phyloP scores from a whole-genome alignment of 2,797 vertebrate species.

The Ceyx erithaca region DNA sequence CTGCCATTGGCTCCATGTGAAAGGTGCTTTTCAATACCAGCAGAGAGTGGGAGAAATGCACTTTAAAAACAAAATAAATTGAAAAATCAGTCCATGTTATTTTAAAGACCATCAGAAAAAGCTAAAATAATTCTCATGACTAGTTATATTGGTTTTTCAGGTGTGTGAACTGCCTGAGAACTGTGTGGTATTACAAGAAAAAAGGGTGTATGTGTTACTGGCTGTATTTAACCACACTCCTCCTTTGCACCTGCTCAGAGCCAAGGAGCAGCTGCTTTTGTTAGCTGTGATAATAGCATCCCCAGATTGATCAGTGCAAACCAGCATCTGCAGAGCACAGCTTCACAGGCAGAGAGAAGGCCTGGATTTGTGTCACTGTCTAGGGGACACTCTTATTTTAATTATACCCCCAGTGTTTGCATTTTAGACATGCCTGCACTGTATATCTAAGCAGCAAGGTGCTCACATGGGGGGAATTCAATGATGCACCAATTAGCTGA shows the following conservation, averaged over 20 bases:
- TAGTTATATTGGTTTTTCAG: background rate
- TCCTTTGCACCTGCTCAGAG: background rate
- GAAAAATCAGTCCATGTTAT: background rate
- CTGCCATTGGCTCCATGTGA: background rate
- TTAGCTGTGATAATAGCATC: background rate
- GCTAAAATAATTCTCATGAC: background rate
- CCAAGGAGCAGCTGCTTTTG: background rate
- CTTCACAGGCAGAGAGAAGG: background rate
- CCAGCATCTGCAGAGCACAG: background rate
- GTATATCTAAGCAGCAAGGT: background rate
- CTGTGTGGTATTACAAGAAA: background rate
- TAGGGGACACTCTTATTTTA: background rate
- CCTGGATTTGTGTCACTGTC: background rate
- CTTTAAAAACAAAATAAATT: background rate
- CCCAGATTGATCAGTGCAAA: background rate
- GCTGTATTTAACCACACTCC: background rate
- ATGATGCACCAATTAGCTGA: background rate
- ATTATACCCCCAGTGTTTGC: background rate
- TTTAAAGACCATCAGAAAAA: slow-evolving; percentile 3
- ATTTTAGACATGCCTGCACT: background rate
- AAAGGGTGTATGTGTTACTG: background rate
- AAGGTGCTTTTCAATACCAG: background rate
- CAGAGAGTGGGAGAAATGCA: background rate
- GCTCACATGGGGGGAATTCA: background rate
- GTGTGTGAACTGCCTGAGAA: background rate